Conservation (phyloP, 2,888 invertebrate genomes). For the Helicoverpa assulta region DNA sequence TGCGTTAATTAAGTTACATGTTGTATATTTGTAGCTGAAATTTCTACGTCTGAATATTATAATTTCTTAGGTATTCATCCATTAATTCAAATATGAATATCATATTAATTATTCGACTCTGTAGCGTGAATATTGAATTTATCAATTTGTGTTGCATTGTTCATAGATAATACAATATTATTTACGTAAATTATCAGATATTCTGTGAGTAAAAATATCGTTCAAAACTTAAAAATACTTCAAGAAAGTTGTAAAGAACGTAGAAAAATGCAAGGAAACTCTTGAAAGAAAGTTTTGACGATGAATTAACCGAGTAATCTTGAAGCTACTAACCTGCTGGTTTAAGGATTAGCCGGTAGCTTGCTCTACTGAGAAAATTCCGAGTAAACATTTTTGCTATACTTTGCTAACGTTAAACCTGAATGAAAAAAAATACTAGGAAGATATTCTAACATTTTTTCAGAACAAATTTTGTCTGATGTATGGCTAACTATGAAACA, state of each 20-base stretch:
- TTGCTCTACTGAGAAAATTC: slow-evolving; percentile 1
- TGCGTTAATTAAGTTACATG: too few species aligned
- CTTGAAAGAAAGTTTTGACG: not conserved
- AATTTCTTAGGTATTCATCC: not conserved
- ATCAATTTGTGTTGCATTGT: too few species aligned
- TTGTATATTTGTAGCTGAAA: not conserved
- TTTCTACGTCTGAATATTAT: not conserved
- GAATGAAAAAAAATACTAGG: slow-evolving; percentile 6
- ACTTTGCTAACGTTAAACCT: slow-evolving; percentile 4
- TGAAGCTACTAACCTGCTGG: not conserved
- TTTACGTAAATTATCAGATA: not conserved
- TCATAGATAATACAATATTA: not conserved
- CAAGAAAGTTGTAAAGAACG: not conserved
- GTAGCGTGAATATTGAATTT: too few species aligned
- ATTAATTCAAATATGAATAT: too few species aligned
- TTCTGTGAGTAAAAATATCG: not conserved
- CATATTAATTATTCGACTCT: too few species aligned
- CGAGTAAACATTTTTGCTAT: not conserved
- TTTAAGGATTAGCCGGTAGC: not conserved
- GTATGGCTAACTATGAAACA: not conserved
- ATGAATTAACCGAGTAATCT: not conserved
- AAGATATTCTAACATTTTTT: slow-evolving; percentile 5
- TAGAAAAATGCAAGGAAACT: not conserved
- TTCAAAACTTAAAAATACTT: not conserved
- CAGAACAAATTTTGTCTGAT: not conserved